A percentile compares a stretch with the other conserved stretches of the same genome.
Conservation (phyloP, 2,888 invertebrate genomes). For the Rhagonycha lutea region DNA sequence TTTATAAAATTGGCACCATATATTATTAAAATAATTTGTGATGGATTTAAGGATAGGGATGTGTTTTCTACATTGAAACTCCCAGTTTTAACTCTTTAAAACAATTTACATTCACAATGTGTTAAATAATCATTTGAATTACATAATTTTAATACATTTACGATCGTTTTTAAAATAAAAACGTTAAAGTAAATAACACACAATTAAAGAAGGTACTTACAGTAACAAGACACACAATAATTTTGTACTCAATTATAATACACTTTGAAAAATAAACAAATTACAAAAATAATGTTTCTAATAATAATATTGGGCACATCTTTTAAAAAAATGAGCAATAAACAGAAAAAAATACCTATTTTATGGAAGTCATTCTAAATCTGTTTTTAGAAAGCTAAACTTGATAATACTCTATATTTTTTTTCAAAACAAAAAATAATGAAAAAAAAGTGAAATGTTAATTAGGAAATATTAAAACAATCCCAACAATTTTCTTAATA, state of each 20-base stretch:
- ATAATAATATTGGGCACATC: not conserved
- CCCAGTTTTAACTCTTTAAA: constrained; percentile 9
- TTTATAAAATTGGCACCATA: not conserved
- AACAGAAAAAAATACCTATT: not conserved
- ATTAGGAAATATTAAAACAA: not conserved
- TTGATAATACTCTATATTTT: not conserved
- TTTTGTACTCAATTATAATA: constrained; percentile 22
- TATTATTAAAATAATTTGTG: not conserved
- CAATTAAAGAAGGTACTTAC: constrained; percentile 21
- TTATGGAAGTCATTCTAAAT: not conserved
- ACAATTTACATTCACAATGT: constrained; percentile 26
- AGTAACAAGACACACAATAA: constrained; percentile 17
- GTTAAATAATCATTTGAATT: constrained; percentile 15
- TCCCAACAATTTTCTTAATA: not conserved
- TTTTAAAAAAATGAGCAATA: not conserved
- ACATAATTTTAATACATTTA: constrained; percentile 16
- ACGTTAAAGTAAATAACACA: constrained; percentile 6
- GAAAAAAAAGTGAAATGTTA: not conserved
- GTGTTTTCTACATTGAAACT: not conserved
- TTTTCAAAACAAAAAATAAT: not conserved
- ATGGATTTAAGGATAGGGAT: not conserved
- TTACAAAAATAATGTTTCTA: not conserved
- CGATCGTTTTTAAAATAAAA: constrained; percentile 5
- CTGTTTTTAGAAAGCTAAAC: not conserved
- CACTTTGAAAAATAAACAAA: not conserved